Evolutionary conservation across 2,888 invertebrate genomes (phyloP).

Genomic region (Pseudoips prasinana): DNA sequence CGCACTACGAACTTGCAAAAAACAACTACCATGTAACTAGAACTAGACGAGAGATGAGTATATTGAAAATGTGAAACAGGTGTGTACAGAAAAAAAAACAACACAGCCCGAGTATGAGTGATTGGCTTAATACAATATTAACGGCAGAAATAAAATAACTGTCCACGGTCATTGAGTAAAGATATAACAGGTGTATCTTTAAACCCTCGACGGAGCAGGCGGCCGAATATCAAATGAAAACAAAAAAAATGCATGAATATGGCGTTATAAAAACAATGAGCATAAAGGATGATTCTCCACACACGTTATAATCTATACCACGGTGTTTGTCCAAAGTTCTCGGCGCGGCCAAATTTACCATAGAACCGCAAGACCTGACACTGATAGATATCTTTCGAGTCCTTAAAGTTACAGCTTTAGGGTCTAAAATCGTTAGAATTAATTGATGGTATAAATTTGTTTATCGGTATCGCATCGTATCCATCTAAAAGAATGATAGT

Average conservation of each 20-base stretch:
- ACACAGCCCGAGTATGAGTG: too few species aligned
- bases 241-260: neutral
- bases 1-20: slow-evolving; percentile 18
- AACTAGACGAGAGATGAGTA: slow-evolving; percentile 9
- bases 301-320: slow-evolving; percentile 58
- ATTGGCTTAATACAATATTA: too few species aligned
- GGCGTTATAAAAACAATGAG: slow-evolving; percentile 46
- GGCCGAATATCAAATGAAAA: too few species aligned
- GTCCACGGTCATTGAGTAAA: too few species aligned
- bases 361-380: slow-evolving; percentile 13
- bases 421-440: slow-evolving; percentile 25
- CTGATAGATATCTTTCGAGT: slow-evolving; percentile 8
- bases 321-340: slow-evolving; percentile 67
- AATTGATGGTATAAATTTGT: slow-evolving; percentile 20
- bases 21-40: slow-evolving; percentile 21
- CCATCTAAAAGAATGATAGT: slow-evolving; percentile 61
- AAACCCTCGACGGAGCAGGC: too few species aligned
- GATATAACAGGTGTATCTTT: too few species aligned
- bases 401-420: slow-evolving; percentile 18
- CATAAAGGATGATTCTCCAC: slow-evolving; percentile 58
- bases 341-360: slow-evolving; percentile 33
- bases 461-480: slow-evolving; percentile 47
- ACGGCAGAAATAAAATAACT: too few species aligned
- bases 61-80: too few species aligned
- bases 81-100: too few species aligned